Conservation (phyloP, 2,797 vertebrate species). For the Chiroxiphia lanceolata region DNA sequence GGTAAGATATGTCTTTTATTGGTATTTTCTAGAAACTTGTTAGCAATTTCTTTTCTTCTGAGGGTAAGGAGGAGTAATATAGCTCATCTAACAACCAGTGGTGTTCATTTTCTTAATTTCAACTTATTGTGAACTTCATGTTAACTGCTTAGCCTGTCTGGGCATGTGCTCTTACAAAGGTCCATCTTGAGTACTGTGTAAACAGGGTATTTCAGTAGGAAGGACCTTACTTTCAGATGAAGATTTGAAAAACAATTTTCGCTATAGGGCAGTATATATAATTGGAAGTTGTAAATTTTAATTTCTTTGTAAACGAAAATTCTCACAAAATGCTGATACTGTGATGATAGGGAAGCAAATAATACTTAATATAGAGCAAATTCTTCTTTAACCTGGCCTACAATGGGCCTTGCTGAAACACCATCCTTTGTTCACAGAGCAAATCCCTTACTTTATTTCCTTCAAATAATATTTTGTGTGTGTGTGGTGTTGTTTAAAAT, state of each 20-base stretch:
- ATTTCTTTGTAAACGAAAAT: background rate
- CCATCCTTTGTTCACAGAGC: background rate
- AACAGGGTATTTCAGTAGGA: background rate
- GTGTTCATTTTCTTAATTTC: background rate
- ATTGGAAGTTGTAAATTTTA: background rate
- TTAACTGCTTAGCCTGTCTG: background rate
- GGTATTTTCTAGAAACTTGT: background rate
- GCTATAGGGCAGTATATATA: background rate
- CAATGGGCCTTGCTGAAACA: background rate
- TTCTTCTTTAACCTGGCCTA: background rate
- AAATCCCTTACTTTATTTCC: background rate
- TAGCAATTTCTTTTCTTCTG: background rate
- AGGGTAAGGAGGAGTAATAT: background rate
- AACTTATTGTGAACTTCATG: background rate
- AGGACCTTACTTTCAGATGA: background rate
- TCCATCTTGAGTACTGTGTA: background rate
- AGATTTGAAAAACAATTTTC: background rate
- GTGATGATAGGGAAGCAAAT: background rate
- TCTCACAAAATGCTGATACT: background rate
- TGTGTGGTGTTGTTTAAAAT: background rate
- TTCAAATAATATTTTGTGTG: background rate
- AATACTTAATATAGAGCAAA: background rate
- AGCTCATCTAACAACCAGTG: background rate
- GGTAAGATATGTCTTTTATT: slow-evolving; percentile 67
- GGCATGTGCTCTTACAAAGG: background rate